A percentile compares a stretch with the other conserved stretches of the same genome.
These are phyloP conservation scores for Pogoniulus pusillus DNA, from an alignment of 2,797 vertebrate genomes.

Conservation along the genomic window DNA sequence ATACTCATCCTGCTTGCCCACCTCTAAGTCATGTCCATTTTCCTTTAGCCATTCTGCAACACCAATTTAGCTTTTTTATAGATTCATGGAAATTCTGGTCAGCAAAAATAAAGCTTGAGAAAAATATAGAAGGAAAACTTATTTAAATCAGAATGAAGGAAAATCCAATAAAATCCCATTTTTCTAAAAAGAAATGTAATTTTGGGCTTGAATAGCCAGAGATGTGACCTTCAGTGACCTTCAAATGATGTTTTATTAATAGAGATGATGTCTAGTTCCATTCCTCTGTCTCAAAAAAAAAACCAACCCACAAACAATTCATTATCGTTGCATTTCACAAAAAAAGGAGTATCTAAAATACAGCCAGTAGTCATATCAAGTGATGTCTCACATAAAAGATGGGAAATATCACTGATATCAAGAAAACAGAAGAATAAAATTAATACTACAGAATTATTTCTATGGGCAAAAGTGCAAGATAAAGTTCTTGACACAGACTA, in stretches of 20 bases:
- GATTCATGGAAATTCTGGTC: not conserved
- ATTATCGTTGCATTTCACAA: not conserved
- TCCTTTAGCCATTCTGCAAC: too few relatives aligned
- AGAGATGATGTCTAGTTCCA: not conserved
- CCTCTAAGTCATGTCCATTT: too few relatives aligned
- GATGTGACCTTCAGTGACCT: not conserved
- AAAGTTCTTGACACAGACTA: not conserved
- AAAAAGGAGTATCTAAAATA: not conserved
- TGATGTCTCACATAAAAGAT: not conserved
- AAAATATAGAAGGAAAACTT: not conserved
- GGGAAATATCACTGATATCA: not conserved
- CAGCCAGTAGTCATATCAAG: not conserved
- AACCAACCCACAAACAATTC: not conserved
- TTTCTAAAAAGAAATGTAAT: not conserved
- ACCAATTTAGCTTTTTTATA: not conserved
- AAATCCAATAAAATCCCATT: not conserved
- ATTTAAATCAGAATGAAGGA: not conserved
- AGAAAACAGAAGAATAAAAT: not conserved
- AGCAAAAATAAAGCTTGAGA: not conserved
- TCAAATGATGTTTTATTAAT: not conserved
- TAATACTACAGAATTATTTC: not conserved
- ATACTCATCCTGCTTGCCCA: too few relatives aligned
- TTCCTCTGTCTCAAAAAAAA: not conserved
- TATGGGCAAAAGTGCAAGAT: not conserved
- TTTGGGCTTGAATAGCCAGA: not conserved